These are phyloP conservation scores for Lycodopsis pacificus DNA, from an alignment of 2,797 vertebrate species.

Conservation along the genomic window DNA sequence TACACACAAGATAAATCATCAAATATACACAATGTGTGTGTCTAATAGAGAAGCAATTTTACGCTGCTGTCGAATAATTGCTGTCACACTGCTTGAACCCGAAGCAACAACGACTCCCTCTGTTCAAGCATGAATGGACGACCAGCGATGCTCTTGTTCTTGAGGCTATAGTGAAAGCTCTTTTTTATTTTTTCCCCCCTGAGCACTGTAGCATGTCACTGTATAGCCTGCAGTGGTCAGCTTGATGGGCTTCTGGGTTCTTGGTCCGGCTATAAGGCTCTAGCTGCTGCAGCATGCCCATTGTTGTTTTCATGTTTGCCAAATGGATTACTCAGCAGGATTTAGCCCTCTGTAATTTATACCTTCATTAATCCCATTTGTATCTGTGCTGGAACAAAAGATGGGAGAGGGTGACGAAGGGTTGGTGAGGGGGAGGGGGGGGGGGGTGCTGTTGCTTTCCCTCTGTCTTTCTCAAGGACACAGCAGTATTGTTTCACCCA, in stretches of 20 bases:
- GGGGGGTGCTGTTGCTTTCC: conserved; percentile 32
- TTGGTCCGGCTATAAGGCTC: conserved; percentile 31
- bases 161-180: conserved; percentile 33
- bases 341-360: conserved; percentile 82
- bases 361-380: conserved; percentile 84
- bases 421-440: conserved; percentile 2
- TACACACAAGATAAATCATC: conserved; percentile 15
- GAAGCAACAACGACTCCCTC: conserved; percentile 43
- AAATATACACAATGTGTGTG: background rate
- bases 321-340: conserved; percentile 83
- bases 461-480: conserved; percentile 75
- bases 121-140: conserved; percentile 34
- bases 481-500: conserved; percentile 72
- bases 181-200: background rate
- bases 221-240: conserved; percentile 44
- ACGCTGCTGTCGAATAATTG: conserved; percentile 16
- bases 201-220: conserved; percentile 21
- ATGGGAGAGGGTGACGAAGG: conserved; percentile 62
- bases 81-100: conserved; percentile 33
- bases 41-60: conserved; percentile 10
- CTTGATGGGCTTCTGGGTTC: conserved; percentile 3
- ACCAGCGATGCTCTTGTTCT: conserved; percentile 35
- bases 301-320: conserved; percentile 80
- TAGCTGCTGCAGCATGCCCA: conserved; percentile 60
- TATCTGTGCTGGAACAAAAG: conserved; percentile 81